Evolutionary conservation across 1,140 invertebrate genomes (phyloP).

Genomic region (Drosophila paulistorum): DNA sequence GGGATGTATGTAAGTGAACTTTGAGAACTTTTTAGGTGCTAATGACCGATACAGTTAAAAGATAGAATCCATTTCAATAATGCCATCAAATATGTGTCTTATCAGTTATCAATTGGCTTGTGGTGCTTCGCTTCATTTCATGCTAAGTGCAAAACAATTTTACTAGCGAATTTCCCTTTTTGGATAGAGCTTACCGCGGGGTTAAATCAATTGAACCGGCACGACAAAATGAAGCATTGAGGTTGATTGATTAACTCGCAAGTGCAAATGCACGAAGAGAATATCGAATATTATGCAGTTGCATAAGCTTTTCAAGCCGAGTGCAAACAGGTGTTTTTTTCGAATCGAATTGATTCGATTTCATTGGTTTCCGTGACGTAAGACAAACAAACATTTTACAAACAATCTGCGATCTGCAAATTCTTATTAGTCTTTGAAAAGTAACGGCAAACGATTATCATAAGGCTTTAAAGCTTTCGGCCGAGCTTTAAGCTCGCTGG

Average conservation of each 20-base stretch:
- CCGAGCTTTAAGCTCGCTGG: background rate
- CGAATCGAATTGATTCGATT: background rate
- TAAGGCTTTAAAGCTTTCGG: background rate
- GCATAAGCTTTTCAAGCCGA: background rate
- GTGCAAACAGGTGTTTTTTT: constrained; percentile 3
- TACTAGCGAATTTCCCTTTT: background rate
- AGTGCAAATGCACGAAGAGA: background rate
- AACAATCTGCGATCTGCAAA: background rate
- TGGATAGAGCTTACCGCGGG: background rate
- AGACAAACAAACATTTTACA: background rate
- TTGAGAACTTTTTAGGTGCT: constrained; percentile 2
- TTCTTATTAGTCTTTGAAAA: background rate
- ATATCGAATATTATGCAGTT: background rate
- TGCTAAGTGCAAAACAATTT: constrained; percentile 4
- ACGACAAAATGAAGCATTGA: background rate
- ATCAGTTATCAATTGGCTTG: constrained; percentile 1
- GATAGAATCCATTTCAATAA: constrained; percentile 2
- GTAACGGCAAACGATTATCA: background rate
- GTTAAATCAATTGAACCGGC: constrained; percentile 4
- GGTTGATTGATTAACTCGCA: background rate
- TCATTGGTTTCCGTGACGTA: background rate
- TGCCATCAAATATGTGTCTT: background rate
- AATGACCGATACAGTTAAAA: constrained; percentile 4
- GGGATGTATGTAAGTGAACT: background rate
- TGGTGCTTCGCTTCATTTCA: background rate